Conservation (phyloP, 2,797 vertebrate species). For the Cirrhinus mrigala region DNA sequence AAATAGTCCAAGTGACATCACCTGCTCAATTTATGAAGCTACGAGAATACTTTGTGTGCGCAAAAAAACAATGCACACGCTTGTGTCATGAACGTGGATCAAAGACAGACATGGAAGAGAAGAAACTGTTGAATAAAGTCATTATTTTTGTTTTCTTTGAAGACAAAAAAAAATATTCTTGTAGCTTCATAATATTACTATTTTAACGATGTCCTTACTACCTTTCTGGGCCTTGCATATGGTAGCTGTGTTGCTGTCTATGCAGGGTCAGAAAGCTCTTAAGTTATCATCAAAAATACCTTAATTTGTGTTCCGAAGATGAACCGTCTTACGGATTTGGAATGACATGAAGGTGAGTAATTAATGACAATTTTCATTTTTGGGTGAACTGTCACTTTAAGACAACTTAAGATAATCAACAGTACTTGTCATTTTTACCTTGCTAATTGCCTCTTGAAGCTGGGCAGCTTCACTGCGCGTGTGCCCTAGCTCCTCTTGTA, state of each 20-base stretch:
- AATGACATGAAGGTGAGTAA: background rate
- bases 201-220: background rate
- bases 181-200: background rate
- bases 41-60: too few relatives aligned
- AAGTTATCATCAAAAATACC: background rate
- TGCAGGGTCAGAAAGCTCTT: background rate
- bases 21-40: too few relatives aligned
- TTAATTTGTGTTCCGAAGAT: background rate
- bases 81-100: too few relatives aligned
- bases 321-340: background rate
- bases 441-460: conserved; percentile 81
- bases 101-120: background rate
- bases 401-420: background rate
- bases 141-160: background rate
- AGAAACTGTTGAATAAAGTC: background rate
- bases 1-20: too few relatives aligned
- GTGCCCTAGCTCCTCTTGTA: conserved; percentile 85
- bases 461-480: conserved; percentile 81
- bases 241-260: background rate
- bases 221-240: background rate
- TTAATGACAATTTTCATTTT: background rate
- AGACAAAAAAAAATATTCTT: background rate
- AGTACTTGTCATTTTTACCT: conserved; percentile 72
- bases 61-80: too few relatives aligned
- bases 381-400: background rate